Base-by-base conservation (phyloP, 2,797 vertebrate species). In the Periophthalmus magnuspinnatus region DNA sequence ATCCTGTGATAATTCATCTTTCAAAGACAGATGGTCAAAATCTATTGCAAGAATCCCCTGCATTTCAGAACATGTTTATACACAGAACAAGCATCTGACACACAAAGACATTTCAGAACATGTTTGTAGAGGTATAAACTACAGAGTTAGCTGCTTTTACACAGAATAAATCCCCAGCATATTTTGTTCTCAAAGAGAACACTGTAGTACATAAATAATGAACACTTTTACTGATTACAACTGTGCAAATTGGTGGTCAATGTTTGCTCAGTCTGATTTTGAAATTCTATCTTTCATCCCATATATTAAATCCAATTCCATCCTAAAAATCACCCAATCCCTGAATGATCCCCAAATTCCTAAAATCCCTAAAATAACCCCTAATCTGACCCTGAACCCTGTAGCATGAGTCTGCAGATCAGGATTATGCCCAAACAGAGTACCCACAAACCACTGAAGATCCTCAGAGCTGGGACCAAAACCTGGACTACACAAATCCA, bases 401-500 rank as follows among this genome's bases (percentile, higher is more conserved):
- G 61, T 48, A 64, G 61, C 38, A 3, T 19, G 61, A 64, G 22
- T 64, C 61, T 5, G 13, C 21, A 7, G 38, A 28, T 28, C 61
- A 64, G 61, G 61, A 24, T 16, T 14, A 21, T 2, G 14, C 10
- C 6, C 38, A 24, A 6, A 9, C 61, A 13, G 17, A 36, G 57
- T 70, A 41, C 55, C 57, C 81, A 7, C 69, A 5, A 58, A 79
- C 60, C 72, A 74, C 3, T 7, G 69, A 62, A 13, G 34, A 62
- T 2, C 57, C 57, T 59, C 34, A 38, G 34, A 22, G 5, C 41
- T 89, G 86, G 88, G 84, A 81, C 0, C 63, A 78, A 0, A 6
- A 62, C 13, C 57, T 16, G 70, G 77, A 81, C 21, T 24, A n/a
- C 75, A 17, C 78, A 79, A 47, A 55, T 13, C 24, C 14, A 70